phyloP scores from a whole-genome alignment of 2,113 vertebrate species.

The Cinclus cinclus region DNA sequence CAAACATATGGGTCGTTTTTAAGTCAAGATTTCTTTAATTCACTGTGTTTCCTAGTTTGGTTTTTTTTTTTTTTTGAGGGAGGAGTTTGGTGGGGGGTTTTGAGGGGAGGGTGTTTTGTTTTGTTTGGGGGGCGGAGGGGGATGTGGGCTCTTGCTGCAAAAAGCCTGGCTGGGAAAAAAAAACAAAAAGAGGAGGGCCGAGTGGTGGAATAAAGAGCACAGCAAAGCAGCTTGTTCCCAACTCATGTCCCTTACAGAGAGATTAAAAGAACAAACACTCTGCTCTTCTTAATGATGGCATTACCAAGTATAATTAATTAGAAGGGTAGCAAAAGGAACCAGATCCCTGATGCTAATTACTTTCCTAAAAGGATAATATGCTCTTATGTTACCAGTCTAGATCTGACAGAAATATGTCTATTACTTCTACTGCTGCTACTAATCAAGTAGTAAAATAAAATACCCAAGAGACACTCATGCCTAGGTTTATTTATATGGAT shows the following conservation, averaged over 20 bases:
- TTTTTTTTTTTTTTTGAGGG: conserved; percentile 51
- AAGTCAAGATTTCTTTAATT: conserved; percentile 77
- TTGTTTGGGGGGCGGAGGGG: neutral
- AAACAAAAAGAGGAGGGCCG: neutral
- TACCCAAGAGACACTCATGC: neutral
- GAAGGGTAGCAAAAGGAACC: conserved; percentile 53
- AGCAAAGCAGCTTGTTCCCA: conserved; percentile 62
- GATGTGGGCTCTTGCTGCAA: neutral
- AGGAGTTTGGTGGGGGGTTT: neutral
- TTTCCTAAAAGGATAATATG: conserved; percentile 54
- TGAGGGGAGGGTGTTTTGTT: neutral
- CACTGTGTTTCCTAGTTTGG: conserved; percentile 76
- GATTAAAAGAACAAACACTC: conserved; percentile 65
- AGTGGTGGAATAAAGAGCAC: conserved; percentile 40
- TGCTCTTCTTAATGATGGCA: conserved; percentile 55
- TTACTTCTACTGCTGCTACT: conserved; percentile 5
- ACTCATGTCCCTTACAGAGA: conserved; percentile 39
- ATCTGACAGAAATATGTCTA: conserved; percentile 46
- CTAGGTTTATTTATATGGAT: conserved; percentile 11
- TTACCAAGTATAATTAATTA: conserved; percentile 67
- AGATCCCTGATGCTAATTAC: conserved; percentile 55
- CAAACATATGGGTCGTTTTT: conserved; percentile 86
- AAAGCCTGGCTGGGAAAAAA: neutral
- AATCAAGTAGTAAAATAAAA: conserved; percentile 36
- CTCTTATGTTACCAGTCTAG: conserved; percentile 40